phyloP scores from a whole-genome alignment of 2,113 vertebrate genomes.

The Strix uralensis region DNA sequence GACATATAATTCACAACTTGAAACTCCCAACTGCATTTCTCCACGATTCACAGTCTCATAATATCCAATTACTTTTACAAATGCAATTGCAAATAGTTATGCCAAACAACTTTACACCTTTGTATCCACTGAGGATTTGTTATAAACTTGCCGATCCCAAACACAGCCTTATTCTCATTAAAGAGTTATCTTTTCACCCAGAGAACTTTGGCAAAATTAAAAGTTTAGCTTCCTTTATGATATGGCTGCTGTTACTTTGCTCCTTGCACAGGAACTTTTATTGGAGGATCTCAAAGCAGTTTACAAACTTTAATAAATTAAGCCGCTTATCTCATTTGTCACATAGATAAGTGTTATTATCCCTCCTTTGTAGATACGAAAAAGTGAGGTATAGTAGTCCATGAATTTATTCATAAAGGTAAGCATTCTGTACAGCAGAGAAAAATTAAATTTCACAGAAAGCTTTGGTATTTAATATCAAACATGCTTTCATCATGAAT shows the following conservation, averaged over 20 bases:
- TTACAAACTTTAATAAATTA: slow-evolving; percentile 59
- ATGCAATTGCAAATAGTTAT: slow-evolving; percentile 56
- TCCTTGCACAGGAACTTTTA: background rate
- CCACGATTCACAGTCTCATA: slow-evolving; percentile 28
- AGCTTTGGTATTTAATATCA: slow-evolving; percentile 9
- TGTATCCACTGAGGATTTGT: slow-evolving; percentile 46
- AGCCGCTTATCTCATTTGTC: slow-evolving; percentile 34
- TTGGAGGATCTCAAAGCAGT: slow-evolving; percentile 2
- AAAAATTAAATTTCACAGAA: slow-evolving; percentile 5
- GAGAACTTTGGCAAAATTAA: slow-evolving; percentile 39
- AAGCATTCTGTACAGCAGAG: background rate
- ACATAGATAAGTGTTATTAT: slow-evolving; percentile 42
- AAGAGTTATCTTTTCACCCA: slow-evolving; percentile 33
- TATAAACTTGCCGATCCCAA: slow-evolving; percentile 55
- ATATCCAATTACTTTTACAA: slow-evolving; percentile 61
- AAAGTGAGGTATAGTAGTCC: background rate
- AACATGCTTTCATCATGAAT: slow-evolving; percentile 30
- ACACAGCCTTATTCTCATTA: slow-evolving; percentile 48
- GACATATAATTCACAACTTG: slow-evolving; percentile 34
- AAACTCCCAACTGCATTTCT: slow-evolving; percentile 43
- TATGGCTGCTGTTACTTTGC: background rate
- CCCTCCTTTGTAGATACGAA: background rate
- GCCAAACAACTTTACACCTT: slow-evolving; percentile 29
- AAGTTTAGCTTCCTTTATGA: slow-evolving; percentile 32
- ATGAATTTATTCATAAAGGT: background rate